A percentile compares a stretch with the other conserved stretches of the same genome.
Evolutionary conservation across 23 tunicate species (phyloP).

Genomic region (Phallusia fumigata): DNA sequence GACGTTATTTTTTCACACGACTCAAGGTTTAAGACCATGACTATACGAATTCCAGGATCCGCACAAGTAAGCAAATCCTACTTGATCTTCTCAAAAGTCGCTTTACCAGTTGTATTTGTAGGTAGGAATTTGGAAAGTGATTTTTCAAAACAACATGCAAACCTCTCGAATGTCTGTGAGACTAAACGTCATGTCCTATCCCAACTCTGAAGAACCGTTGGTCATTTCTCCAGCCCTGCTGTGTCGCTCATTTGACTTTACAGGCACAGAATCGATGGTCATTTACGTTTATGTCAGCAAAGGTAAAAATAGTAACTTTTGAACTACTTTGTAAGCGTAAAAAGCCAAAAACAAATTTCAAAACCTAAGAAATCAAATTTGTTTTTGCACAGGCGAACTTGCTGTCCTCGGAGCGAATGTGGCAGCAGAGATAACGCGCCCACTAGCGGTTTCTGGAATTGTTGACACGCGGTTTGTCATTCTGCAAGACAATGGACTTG

Average conservation of each 20-base stretch:
- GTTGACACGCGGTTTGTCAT: constrained; percentile 46
- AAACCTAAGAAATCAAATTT: neutral
- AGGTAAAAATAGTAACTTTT: constrained; percentile 26
- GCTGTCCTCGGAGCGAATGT: constrained; percentile 82
- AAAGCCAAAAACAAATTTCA: too few species aligned
- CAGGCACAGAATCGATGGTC: constrained; percentile 62
- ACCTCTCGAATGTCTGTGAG: constrained; percentile 11
- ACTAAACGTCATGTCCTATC: constrained; percentile 55
- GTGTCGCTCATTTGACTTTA: constrained; percentile 43
- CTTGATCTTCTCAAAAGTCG: too few species aligned
- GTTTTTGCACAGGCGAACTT: constrained; percentile 51
- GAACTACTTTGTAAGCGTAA: too few species aligned
- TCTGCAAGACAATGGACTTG: constrained; percentile 71
- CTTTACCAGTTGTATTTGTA: neutral
- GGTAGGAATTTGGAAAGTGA: constrained; percentile 59
- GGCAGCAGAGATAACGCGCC: constrained; percentile 75
- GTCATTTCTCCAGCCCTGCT: constrained; percentile 85
- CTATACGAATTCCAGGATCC: constrained; percentile 8
- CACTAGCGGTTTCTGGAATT: constrained; percentile 46
- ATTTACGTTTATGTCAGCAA: constrained; percentile 63
- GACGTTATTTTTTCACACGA: constrained; percentile 18
- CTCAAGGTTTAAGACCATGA: constrained; percentile 18
- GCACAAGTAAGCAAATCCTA: constrained; percentile 14
- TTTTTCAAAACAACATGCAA: constrained; percentile 27
- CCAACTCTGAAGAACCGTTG: constrained; percentile 54